A percentile compares a stretch with the other conserved stretches of the same genome.
These are phyloP conservation scores for Aythya baeri DNA, from an alignment of 2,113 vertebrate genomes.

Conservation along the genomic window DNA sequence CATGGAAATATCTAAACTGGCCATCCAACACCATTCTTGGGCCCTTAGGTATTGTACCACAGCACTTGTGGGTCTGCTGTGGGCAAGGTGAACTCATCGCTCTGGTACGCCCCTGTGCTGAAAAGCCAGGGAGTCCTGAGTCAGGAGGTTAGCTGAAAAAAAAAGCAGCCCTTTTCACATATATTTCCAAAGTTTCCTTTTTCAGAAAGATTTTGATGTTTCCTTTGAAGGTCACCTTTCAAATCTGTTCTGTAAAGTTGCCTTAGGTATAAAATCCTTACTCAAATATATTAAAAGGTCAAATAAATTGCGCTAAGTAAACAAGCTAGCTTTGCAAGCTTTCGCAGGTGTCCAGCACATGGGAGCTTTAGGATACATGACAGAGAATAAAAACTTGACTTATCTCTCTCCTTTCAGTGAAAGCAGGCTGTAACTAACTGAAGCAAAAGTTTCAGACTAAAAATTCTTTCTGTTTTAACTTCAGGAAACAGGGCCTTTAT, in stretches of 20 bases:
- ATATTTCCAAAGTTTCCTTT: constrained; percentile 48
- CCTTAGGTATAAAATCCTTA: constrained; percentile 71
- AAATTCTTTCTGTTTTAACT: constrained; percentile 36
- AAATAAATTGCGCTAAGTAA: constrained; percentile 72
- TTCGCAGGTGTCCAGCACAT: constrained; percentile 69
- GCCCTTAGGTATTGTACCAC: background rate
- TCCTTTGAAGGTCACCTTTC: constrained; percentile 70
- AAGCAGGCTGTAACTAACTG: background rate
- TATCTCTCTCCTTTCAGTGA: constrained; percentile 51
- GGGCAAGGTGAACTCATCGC: background rate
- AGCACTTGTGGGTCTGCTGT: constrained; percentile 20
- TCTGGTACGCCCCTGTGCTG: rapidly evolving
- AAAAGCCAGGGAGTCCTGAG: constrained; percentile 35
- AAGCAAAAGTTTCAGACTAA: constrained; percentile 21
- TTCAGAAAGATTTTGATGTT: constrained; percentile 57
- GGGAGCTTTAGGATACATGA: constrained; percentile 50
- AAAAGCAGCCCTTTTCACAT: constrained; percentile 39
- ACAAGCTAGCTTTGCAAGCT: constrained; percentile 61
- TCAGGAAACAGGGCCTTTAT: background rate
- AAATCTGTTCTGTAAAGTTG: constrained; percentile 62
- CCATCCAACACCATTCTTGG: background rate
- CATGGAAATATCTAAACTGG: background rate
- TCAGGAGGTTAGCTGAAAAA: constrained; percentile 47
- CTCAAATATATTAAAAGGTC: constrained; percentile 77
- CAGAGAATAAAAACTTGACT: constrained; percentile 68